Evolutionary conservation across 2,797 vertebrate species (phyloP).

Genomic region (Tamandua tetradactyla): DNA sequence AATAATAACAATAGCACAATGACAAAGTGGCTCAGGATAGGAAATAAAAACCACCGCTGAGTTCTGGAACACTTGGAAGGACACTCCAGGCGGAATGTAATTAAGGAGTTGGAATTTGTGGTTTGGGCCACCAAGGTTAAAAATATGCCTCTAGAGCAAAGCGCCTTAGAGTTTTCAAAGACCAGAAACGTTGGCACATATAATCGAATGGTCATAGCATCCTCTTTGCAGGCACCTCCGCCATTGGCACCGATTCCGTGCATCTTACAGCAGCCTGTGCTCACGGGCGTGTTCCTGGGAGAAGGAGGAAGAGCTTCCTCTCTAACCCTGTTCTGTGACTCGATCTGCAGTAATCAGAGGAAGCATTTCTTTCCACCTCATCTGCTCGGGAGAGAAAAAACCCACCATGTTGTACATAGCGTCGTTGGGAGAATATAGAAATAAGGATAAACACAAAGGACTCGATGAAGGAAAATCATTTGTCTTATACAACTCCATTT

Average conservation of each 20-base stretch:
- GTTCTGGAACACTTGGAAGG: slow-evolving; percentile 63
- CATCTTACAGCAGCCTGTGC: neutral
- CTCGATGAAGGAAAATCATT: neutral
- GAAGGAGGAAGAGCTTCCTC: too few species aligned
- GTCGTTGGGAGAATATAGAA: neutral
- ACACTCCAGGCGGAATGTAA: slow-evolving; percentile 66
- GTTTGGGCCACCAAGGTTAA: slow-evolving; percentile 73
- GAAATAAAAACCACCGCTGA: slow-evolving; percentile 75
- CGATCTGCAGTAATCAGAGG: neutral
- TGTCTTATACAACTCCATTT: neutral
- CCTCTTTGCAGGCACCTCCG: neutral
- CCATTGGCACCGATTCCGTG: neutral
- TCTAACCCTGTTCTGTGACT: neutral
- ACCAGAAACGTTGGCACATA: neutral
- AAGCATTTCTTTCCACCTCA: neutral
- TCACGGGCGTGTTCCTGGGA: too few species aligned
- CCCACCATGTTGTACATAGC: too few species aligned
- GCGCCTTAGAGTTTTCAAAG: slow-evolving; percentile 48
- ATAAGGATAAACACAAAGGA: neutral
- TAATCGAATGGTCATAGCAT: neutral
- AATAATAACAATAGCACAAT: slow-evolving; percentile 69
- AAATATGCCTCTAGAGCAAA: slow-evolving; percentile 55
- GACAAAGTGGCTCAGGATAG: slow-evolving; percentile 56
- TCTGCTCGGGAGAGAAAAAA: neutral
- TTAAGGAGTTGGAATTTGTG: slow-evolving; percentile 71